phyloP scores from a whole-genome alignment of 2,888 invertebrate genomes.

The Rugalucina vietnamica region DNA sequence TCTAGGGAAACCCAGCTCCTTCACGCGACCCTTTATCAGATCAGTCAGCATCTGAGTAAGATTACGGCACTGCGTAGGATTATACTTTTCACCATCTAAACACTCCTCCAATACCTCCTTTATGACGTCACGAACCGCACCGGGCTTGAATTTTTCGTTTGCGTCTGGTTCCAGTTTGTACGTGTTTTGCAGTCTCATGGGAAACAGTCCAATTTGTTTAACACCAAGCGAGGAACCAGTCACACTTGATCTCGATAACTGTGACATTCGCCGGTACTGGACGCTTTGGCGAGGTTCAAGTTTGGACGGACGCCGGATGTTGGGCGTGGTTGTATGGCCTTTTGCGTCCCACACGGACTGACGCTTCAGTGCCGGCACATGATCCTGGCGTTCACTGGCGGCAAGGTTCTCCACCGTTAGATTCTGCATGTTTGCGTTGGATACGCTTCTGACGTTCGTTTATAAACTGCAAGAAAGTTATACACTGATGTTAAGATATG shows the following conservation, averaged over 20 bases:
- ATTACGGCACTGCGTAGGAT: conserved; percentile 73
- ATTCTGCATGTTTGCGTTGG: conserved; percentile 48
- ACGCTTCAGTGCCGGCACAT: conserved; percentile 32
- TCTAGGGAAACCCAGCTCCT: conserved; percentile 75
- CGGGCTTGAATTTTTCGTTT: conserved; percentile 73
- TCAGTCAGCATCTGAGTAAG: conserved; percentile 77
- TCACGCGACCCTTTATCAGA: conserved; percentile 77
- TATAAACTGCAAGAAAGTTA: too few relatives aligned
- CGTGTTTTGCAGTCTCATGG: conserved; percentile 74
- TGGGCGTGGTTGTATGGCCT: conserved; percentile 63
- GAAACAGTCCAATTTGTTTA: conserved; percentile 64
- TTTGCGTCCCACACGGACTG: conserved; percentile 48
- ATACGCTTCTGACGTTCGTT: too few relatives aligned
- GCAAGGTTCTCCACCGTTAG: conserved; percentile 52
- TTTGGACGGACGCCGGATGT: conserved; percentile 71
- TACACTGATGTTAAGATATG: too few relatives aligned
- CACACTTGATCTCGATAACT: conserved; percentile 72
- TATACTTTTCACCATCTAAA: conserved; percentile 78
- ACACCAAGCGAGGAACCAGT: conserved; percentile 72
- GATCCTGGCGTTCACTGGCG: conserved; percentile 23
- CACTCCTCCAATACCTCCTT: conserved; percentile 73
- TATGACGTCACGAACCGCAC: conserved; percentile 69
- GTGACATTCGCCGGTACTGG: conserved; percentile 75
- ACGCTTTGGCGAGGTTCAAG: conserved; percentile 71
- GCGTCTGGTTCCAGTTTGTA: conserved; percentile 73